Evolutionary conservation across 2,888 invertebrate species (phyloP), one percentile per base, ranked within the genome.

Genomic region (Drosophila suboccidentalis): DNA sequence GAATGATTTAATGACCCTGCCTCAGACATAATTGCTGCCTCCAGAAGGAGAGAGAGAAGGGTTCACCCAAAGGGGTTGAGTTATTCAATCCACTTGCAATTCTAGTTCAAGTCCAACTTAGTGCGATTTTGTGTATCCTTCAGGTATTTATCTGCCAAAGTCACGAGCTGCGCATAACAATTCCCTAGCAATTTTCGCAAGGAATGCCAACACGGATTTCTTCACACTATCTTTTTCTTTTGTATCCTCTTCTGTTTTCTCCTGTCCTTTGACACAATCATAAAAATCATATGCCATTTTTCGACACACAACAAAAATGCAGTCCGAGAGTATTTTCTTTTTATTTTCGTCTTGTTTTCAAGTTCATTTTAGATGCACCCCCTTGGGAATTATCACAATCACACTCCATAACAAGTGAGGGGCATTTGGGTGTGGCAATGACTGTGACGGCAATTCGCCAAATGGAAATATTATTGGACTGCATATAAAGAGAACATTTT

Each of bases 381-480:
- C 72, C 81, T 34, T 47, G 83, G 78, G 89, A 78, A 75, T 66
- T 71, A 84, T 82, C 79, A 78, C 80, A 82, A 86, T 87, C 79
- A 82, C 81, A 81, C 75, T 79, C 49, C 75, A 82, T 71, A 58
- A 46, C 34, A 50, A 58, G 41, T 51, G 71, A 55, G 63, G 49
- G 54, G 36, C 47, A 49, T 3, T 19, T 43, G n/a, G 78, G 51
- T 50, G 64, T 64, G 65, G 67, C 41, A 54, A 32, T 49, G 62
- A 53, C 70, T 64, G 47, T 26, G 71, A 32, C 66, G 50, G 73
- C 87, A 73, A 80, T 84, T 83, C 75, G 83, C 68, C 74, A 89
- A 90, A 90, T 90, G 90, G 87, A 90, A 90, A 89, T 90, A 90
- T 90, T 90, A 90, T 90, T 87, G 84, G 81, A 79, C 74, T 82